Conservation (phyloP, 2,888 invertebrate species). For the Anthoptus insignis region DNA sequence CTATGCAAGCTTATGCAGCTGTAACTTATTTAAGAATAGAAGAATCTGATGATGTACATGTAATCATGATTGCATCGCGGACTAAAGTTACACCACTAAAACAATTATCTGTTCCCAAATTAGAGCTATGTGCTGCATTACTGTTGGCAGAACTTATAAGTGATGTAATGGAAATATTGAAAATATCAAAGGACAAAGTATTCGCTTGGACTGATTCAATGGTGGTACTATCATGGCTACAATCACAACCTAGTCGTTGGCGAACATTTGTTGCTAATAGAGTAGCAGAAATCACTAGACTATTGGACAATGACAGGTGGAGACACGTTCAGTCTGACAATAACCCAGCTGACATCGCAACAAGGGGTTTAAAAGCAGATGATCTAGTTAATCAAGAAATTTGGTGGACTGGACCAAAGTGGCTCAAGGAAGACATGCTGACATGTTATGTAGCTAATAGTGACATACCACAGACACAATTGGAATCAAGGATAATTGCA, state of each 20-base stretch:
- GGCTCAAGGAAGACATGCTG: conserved; percentile 13
- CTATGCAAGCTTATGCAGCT: conserved; percentile 3
- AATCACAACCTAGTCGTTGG: conserved; percentile 41
- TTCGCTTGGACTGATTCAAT: conserved; percentile 41
- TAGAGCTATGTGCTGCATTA: conserved; percentile 49
- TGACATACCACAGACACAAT: conserved; percentile 20
- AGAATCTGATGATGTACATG: conserved; percentile 29
- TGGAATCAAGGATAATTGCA: conserved; percentile 21
- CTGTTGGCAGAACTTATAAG: conserved; percentile 37
- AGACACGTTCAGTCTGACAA: conserved; percentile 37
- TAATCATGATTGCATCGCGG: conserved; percentile 39
- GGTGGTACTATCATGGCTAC: conserved; percentile 41
- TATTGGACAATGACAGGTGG: conserved; percentile 35
- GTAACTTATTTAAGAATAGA: conserved; percentile 37
- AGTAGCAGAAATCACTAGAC: conserved; percentile 31
- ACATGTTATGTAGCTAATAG: background rate
- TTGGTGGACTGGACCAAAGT: conserved; percentile 39
- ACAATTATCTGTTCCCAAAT: conserved; percentile 46
- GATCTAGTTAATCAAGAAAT: conserved; percentile 21
- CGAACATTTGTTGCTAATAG: conserved; percentile 41
- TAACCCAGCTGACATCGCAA: conserved; percentile 43
- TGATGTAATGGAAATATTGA: conserved; percentile 35
- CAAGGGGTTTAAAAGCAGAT: conserved; percentile 33
- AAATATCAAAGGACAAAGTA: conserved; percentile 24
- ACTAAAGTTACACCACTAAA: conserved; percentile 48